These are phyloP conservation scores for Aporrectodea caliginosa DNA, from an alignment of 1,140 invertebrate species.

Conservation along the genomic window DNA sequence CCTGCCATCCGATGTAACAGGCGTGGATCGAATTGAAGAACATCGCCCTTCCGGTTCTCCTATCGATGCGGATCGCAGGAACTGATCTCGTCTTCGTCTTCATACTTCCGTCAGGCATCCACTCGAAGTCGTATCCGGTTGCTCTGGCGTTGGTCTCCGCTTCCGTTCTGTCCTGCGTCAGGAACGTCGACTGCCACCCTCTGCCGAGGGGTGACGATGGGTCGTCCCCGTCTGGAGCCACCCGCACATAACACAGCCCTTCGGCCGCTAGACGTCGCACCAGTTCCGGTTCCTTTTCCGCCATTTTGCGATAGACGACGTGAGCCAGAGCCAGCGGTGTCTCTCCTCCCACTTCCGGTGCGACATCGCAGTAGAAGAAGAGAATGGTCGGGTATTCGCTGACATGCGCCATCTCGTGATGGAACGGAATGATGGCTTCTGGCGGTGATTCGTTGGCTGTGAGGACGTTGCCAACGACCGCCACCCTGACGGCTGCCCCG, in stretches of 20 bases:
- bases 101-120: slow-evolving; percentile 42
- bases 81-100: slow-evolving; percentile 40
- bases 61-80: slow-evolving; percentile 39
- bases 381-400: slow-evolving; percentile 41
- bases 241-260: slow-evolving; percentile 37
- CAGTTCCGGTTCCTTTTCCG: slow-evolving; percentile 35
- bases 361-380: slow-evolving; percentile 44
- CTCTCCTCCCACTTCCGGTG: slow-evolving; percentile 40
- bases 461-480: slow-evolving; percentile 41
- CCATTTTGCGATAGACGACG: slow-evolving; percentile 39
- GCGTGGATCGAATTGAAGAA: slow-evolving; percentile 51
- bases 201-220: slow-evolving; percentile 39
- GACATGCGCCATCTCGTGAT: slow-evolving; percentile 50
- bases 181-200: slow-evolving; percentile 45
- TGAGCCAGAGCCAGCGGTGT: slow-evolving; percentile 43
- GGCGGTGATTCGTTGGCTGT: slow-evolving; percentile 50
- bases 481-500: slow-evolving; percentile 38
- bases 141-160: slow-evolving; percentile 38
- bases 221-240: slow-evolving; percentile 41
- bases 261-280: slow-evolving; percentile 37
- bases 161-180: slow-evolving; percentile 36
- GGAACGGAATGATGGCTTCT: slow-evolving; percentile 43
- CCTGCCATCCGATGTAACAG: slow-evolving; percentile 43
- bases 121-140: slow-evolving; percentile 40
- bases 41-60: slow-evolving; percentile 40